Evolutionary conservation across 1,140 invertebrate species (phyloP).

Genomic region (Hycleus cichorii): DNA sequence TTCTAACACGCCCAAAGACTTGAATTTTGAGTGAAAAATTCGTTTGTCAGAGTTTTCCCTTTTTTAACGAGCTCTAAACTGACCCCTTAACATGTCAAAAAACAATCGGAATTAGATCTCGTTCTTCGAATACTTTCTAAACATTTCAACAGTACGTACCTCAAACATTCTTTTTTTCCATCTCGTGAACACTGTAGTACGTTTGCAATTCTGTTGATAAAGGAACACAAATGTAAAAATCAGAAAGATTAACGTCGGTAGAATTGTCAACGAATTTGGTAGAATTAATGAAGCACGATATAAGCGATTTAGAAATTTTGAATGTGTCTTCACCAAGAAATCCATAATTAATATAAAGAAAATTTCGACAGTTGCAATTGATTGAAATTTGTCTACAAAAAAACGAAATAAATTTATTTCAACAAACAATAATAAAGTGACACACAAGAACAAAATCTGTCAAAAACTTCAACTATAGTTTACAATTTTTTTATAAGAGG

Average conservation of each 20-base stretch:
- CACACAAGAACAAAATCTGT: not conserved
- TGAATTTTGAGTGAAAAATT: no score
- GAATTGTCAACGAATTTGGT: conserved; percentile 10
- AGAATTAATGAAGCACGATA: conserved; percentile 5
- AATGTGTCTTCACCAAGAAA: no score
- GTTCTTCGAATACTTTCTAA: no score
- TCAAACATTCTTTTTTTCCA: conserved; percentile 16
- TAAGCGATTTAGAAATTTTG: no score
- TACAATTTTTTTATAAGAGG: no score
- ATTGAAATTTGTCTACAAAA: conserved; percentile 10
- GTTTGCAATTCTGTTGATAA: conserved; percentile 10
- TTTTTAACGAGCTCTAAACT: no score
- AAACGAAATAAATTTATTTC: conserved; percentile 16
- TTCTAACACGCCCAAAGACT: no score
- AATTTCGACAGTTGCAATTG: not conserved
- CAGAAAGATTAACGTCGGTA: conserved; percentile 17
- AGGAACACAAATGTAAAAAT: conserved; percentile 14
- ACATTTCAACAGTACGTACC: conserved; percentile 8
- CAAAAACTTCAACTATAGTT: no score
- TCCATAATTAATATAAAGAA: no score
- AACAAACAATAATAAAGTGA: conserved; percentile 1
- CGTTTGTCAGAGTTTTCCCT: no score
- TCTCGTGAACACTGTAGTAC: not conserved
- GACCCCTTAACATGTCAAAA: no score
- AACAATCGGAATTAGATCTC: no score